Evolutionary conservation across 1,140 invertebrate genomes (phyloP).

Genomic region (Acromyrmex echinatior): DNA sequence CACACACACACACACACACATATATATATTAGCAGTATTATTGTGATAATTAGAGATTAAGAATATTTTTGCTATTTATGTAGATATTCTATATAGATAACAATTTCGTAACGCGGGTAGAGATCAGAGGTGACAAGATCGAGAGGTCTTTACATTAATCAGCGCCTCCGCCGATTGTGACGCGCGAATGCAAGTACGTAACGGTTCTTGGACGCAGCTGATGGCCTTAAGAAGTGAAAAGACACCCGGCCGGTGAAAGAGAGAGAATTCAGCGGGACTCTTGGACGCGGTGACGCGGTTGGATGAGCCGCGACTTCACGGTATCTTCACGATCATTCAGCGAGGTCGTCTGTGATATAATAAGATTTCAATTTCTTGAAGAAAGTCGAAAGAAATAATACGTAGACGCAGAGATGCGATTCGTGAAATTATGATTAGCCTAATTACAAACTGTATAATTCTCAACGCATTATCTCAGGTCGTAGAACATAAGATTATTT

Average conservation of each 20-base stretch:
- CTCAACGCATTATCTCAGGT: background rate
- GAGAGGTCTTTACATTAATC: slow-evolving; percentile 48
- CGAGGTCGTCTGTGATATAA: slow-evolving; percentile 51
- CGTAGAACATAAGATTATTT: background rate
- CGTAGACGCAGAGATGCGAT: background rate
- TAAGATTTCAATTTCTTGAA: slow-evolving; percentile 8
- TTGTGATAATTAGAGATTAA: background rate
- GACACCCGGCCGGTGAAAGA: slow-evolving; percentile 30
- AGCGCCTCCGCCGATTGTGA: slow-evolving; percentile 33
- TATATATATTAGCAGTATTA: background rate
- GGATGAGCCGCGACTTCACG: slow-evolving; percentile 50
- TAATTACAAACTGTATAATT: background rate
- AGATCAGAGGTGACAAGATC: background rate
- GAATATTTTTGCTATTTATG: background rate
- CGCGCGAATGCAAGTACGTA: slow-evolving; percentile 45
- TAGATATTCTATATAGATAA: no score
- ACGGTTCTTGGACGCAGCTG: slow-evolving; percentile 49
- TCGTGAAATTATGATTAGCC: background rate
- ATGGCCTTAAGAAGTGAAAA: slow-evolving; percentile 68
- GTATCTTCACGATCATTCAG: slow-evolving; percentile 38
- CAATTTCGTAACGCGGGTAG: background rate
- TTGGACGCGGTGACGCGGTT: slow-evolving; percentile 42
- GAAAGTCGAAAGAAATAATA: slow-evolving; percentile 13
- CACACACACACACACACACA: no score
- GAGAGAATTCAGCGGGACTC: slow-evolving; percentile 45